Conservation (phyloP, 1,140 invertebrate species). For the Drosophila leontia region DNA sequence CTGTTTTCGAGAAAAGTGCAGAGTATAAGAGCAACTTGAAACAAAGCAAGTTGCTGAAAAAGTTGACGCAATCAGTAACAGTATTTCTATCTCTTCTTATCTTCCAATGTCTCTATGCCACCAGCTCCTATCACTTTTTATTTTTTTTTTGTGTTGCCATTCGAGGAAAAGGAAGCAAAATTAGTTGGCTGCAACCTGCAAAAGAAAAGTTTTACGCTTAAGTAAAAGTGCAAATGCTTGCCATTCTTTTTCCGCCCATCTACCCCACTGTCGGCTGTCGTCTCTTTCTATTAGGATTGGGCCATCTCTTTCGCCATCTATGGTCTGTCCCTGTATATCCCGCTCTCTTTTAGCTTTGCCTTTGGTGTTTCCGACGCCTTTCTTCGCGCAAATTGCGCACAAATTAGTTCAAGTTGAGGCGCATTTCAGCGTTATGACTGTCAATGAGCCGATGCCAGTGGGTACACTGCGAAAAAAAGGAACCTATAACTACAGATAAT, state of each 20-base stretch:
- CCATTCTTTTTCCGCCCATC: slow-evolving; percentile 31
- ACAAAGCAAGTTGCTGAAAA: slow-evolving; percentile 60
- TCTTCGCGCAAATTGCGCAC: slow-evolving; percentile 71
- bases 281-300: slow-evolving; percentile 8
- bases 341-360: slow-evolving; percentile 25
- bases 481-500: neutral
- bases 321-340: slow-evolving; percentile 26
- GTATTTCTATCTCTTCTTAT: slow-evolving; percentile 54
- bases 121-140: slow-evolving; percentile 13
- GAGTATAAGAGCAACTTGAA: slow-evolving; percentile 47
- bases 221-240: slow-evolving; percentile 79
- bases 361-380: slow-evolving; percentile 49
- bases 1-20: neutral
- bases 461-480: slow-evolving; percentile 14
- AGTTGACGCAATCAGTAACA: slow-evolving; percentile 77
- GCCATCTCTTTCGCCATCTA: slow-evolving; percentile 36
- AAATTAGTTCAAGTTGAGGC: slow-evolving; percentile 80
- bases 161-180: slow-evolving; percentile 49
- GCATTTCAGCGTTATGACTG: slow-evolving; percentile 81
- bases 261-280: neutral
- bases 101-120: slow-evolving; percentile 7
- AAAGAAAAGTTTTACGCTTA: slow-evolving; percentile 77
- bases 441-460: slow-evolving; percentile 68
- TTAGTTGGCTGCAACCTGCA: slow-evolving; percentile 76
- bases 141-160: slow-evolving; percentile 14